Evolutionary conservation across 2,797 vertebrate species (phyloP), one percentile per base, ranked within the genome.

Genomic region (Stomatorhinus walkeri): DNA sequence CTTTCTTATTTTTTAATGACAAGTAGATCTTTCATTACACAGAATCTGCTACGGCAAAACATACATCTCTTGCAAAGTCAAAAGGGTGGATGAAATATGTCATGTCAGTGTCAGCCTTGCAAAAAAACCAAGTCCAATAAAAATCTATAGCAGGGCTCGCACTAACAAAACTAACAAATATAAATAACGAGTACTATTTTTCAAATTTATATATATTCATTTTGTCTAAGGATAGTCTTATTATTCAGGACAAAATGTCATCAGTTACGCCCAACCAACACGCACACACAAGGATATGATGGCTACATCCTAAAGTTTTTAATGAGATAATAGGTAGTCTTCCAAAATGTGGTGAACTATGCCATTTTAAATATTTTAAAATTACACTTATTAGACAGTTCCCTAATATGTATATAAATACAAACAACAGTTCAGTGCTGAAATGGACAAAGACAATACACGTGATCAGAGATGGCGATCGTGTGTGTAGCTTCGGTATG

Each of bases 41-140:
- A 97, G 98, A 98, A 97, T 97, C 95, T 97, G 97, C 96, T 97
- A 97, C 96, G 96, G 97, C 96, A 97, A 97, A 97, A 95, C 96
- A 96, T 96, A 96, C 94, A 95, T 96, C 95, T 95, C 95, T 97
- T 96, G 96, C 96, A 97, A 97, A 93, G 95, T 96, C 93, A 96
- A 93, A 95, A 96, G 96, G 96, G 93, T 95, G 95, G 94, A 95
- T 92, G 95, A 96, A 95, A 93, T 92, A 81, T 46, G 94, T 92
- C 93, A 3, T 93, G 92, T 94, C 85, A 89, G 92, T 94, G 94
- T 95, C 95, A 96, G 94, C 94, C 93, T 95, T 94, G 94, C 96
- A 94, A 94, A 91, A 94, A 93, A 93, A 94, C 95, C 91, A 93
- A 93, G 93, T 94, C 36, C 36, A 81, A 81, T 72, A 81, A 81